Base-by-base conservation (phyloP, 2,113 vertebrate genomes). In the Melospiza melodia region DNA sequence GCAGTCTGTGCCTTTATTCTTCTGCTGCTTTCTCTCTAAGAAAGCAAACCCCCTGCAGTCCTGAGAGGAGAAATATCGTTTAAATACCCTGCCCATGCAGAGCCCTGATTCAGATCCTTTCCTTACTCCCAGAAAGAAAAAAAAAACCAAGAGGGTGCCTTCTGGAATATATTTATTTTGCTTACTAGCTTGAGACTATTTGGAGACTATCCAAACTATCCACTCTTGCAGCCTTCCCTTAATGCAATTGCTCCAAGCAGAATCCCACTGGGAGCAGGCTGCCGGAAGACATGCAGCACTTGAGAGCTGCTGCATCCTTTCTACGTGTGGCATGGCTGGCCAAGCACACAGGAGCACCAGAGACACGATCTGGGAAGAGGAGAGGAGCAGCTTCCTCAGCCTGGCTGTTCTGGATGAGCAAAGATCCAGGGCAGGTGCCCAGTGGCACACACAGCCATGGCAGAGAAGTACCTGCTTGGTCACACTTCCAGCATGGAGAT, bases 121-220 rank as follows among this genome's bases (percentile, higher is more conserved):
- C 37, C 61, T 61, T 81, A 57, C n/a, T 92, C 35, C n/a, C 37
- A 57, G 62, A 68, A 89, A 84, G n/a, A 81, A 94, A 75, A 81
- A 94, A 75, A n/a, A 78, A 87, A 31, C 41, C 44, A 73, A 90
- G 39, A 90, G n/a, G 22, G 31, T 79, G 39, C 35, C 65, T 92
- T 81, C 35, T 54, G 28, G 83, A 65, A 16, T 87, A 59, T 55
- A 75, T 59, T 92, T 17, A 59, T 81, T 84, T 71, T 96, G 86
- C 68, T 91, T 90, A 75, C 61, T 84, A 78, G 86, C 31, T 87
- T 89, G 76, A 84, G 65, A 90, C 86, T 30, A 78, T 57, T 93
- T 94, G 95, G 94, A 92, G 58, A 77, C 72, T 31, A 23, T 74
- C 83, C 89, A 90, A 75, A 90, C 65, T 89, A 55, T 68, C 83